phyloP scores from a whole-genome alignment of 2,113 vertebrate genomes.

The Pagrus major region DNA sequence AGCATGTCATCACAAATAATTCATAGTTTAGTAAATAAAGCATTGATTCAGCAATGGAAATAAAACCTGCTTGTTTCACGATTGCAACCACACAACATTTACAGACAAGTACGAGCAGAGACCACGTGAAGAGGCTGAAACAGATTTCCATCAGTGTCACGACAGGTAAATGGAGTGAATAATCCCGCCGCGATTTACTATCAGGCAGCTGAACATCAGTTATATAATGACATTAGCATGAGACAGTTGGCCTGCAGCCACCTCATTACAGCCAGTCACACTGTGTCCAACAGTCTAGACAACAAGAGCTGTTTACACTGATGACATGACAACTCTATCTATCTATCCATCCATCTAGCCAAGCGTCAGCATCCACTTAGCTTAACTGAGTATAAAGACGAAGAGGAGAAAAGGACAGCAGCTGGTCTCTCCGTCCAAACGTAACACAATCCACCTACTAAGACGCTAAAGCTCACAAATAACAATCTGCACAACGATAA shows the following conservation, averaged over 20 bases:
- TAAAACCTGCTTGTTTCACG: not conserved
- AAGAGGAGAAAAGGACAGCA: too few relatives aligned
- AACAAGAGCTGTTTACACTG: slow-evolving; percentile 36
- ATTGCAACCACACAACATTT: not conserved
- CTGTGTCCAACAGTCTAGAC: slow-evolving; percentile 33
- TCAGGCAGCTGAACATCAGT: slow-evolving; percentile 51
- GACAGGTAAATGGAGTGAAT: slow-evolving; percentile 28
- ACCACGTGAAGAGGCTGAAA: not conserved
- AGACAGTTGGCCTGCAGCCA: slow-evolving; percentile 37
- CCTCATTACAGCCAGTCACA: slow-evolving; percentile 50
- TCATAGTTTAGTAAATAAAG: not conserved
- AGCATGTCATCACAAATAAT: slow-evolving; percentile 2
- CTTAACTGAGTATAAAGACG: not conserved
- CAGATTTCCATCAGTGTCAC: slow-evolving; percentile 15
- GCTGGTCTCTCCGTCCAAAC: too few relatives aligned
- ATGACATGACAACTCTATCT: slow-evolving; percentile 3
- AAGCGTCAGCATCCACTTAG: not conserved
- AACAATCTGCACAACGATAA: too few relatives aligned
- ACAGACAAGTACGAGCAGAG: not conserved
- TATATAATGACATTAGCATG: slow-evolving; percentile 48
- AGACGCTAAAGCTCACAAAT: too few relatives aligned
- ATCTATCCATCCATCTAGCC: not conserved
- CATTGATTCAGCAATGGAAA: too few relatives aligned
- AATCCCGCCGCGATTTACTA: slow-evolving; percentile 18
- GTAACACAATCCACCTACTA: too few relatives aligned